These are phyloP conservation scores for Sicus ferrugineus DNA, from an alignment of 2,888 invertebrate species.

Conservation along the genomic window DNA sequence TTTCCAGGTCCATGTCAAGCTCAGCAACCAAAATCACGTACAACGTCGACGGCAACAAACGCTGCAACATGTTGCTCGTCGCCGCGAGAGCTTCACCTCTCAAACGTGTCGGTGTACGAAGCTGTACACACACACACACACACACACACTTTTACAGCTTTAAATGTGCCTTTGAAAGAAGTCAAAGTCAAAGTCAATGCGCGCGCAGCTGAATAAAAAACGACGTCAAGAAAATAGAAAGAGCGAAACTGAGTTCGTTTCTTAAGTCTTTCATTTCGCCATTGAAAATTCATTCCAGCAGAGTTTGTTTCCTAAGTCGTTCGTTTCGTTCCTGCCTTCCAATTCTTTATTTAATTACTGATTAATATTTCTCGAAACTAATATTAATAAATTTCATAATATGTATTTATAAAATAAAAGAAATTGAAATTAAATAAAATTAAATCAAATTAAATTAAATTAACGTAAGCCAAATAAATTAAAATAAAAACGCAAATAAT, in stretches of 20 bases:
- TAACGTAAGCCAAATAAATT: neutral
- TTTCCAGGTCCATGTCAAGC: constrained; percentile 18
- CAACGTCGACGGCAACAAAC: neutral
- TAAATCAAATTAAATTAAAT: neutral
- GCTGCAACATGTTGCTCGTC: constrained; percentile 21
- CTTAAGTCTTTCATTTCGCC: constrained; percentile 29
- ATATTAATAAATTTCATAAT: neutral
- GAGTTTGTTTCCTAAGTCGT: constrained; percentile 26
- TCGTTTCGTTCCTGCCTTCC: neutral
- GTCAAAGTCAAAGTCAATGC: constrained; percentile 26
- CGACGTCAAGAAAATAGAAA: neutral
- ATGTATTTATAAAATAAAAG: neutral
- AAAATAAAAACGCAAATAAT: neutral
- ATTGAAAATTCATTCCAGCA: constrained; percentile 1
- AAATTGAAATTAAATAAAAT: neutral
- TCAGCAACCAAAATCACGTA: neutral
- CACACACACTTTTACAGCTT: neutral
- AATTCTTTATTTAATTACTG: neutral
- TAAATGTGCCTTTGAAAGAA: constrained; percentile 24
- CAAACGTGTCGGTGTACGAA: neutral
- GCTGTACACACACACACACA: neutral
- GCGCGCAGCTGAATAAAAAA: neutral
- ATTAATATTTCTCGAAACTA: neutral
- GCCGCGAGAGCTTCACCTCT: neutral
- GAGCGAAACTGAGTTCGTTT: neutral